A percentile compares a stretch with the other conserved stretches of the same genome.
Conservation (phyloP, 92 coral and sea anemone species). For the Muricea muricata region DNA sequence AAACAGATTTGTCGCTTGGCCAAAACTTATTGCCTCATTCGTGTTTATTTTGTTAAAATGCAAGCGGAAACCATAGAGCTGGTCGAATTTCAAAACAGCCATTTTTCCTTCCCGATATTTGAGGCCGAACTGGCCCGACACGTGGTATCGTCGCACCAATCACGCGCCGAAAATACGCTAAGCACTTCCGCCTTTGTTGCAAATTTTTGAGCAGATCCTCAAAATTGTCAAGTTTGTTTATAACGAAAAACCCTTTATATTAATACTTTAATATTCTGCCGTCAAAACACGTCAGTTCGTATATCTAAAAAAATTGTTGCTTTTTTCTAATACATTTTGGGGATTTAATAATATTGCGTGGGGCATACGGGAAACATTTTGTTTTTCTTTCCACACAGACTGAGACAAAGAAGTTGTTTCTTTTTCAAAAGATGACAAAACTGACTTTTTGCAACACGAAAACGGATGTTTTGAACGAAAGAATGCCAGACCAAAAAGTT, state of each 20-base stretch:
- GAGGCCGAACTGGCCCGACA: conserved; percentile 17
- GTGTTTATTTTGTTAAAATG: conserved; percentile 13
- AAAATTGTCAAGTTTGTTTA: neutral
- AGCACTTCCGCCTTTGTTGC: neutral
- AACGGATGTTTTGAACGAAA: too few species aligned
- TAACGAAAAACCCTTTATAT: neutral
- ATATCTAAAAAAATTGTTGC: too few species aligned
- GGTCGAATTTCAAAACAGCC: conserved; percentile 46
- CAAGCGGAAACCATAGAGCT: conserved; percentile 29
- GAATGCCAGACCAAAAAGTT: too few species aligned
- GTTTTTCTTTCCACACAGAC: too few species aligned
- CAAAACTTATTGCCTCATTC: neutral
- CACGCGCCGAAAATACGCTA: neutral
- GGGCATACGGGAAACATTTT: neutral
- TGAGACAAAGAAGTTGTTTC: too few species aligned
- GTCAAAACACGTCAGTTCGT: too few species aligned
- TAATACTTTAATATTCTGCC: too few species aligned
- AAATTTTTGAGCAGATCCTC: neutral
- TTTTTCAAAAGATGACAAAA: too few species aligned
- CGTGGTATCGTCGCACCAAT: conserved; percentile 27
- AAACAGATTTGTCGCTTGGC: neutral
- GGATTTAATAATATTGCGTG: neutral
- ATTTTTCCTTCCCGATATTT: conserved; percentile 13
- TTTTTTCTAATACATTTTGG: neutral
- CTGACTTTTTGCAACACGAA: too few species aligned